phyloP scores from a whole-genome alignment of 2,113 vertebrate genomes.

The Nycticebus coucang region DNA sequence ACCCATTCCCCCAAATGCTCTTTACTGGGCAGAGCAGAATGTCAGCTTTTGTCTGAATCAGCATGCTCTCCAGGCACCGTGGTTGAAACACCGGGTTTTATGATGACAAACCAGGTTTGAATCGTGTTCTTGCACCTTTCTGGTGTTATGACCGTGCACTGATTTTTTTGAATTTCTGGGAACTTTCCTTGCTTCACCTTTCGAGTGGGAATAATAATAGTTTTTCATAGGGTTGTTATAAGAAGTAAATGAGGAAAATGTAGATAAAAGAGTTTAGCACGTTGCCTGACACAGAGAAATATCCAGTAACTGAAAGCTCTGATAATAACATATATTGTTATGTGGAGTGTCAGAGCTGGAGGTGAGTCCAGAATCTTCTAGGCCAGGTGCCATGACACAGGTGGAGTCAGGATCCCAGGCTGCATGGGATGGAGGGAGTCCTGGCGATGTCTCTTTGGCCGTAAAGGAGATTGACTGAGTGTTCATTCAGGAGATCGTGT shows the following conservation, averaged over 20 bases:
- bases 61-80: neutral
- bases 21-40: constrained; percentile 4
- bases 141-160: neutral
- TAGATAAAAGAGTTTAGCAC: neutral
- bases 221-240: neutral
- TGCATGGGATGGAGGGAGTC: neutral
- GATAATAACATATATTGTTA: neutral
- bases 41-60: neutral
- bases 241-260: neutral
- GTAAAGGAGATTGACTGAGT: neutral
- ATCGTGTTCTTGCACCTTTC: neutral
- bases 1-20: neutral
- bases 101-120: neutral
- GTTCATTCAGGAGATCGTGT: neutral
- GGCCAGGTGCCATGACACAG: neutral
- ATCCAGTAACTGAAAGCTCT: neutral
- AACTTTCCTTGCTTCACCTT: neutral
- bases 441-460: neutral
- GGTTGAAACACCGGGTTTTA: neutral
- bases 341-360: neutral
- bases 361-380: neutral
- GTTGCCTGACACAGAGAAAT: neutral
- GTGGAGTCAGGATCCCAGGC: neutral
- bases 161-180: neutral
- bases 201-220: neutral